These are phyloP conservation scores for Bubo blakistoni DNA, from an alignment of 2,113 vertebrate species.

Conservation along the genomic window DNA sequence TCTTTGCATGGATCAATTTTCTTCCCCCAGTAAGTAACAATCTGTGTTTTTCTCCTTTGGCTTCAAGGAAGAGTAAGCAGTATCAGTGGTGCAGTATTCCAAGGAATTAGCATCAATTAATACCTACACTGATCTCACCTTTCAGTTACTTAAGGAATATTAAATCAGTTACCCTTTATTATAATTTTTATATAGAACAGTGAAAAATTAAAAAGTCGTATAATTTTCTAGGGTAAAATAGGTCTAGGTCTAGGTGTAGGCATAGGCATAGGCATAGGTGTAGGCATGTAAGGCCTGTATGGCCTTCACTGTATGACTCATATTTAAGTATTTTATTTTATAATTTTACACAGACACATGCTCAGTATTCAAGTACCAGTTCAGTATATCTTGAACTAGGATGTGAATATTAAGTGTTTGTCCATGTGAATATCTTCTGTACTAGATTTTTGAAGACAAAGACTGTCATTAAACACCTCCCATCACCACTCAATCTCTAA, in stretches of 20 bases:
- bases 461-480: background rate
- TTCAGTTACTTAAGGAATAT: background rate
- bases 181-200: background rate
- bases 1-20: background rate
- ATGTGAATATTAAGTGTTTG: background rate
- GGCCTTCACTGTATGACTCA: background rate
- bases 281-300: background rate
- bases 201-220: background rate
- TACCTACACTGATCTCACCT: background rate
- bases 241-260: background rate
- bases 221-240: background rate
- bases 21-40: background rate
- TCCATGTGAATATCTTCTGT: background rate
- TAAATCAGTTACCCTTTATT: background rate
- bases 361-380: background rate
- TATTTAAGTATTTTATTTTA: background rate
- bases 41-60: background rate
- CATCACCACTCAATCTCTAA: background rate
- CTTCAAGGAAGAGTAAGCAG: background rate
- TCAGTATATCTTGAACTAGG: background rate
- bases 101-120: background rate
- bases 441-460: background rate
- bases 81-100: background rate
- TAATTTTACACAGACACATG: background rate
- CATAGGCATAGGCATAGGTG: background rate